A percentile compares a stretch with the other conserved stretches of the same genome.
These are phyloP conservation scores for Hylia prasina DNA, from an alignment of 2,113 vertebrate species.

Conservation along the genomic window DNA sequence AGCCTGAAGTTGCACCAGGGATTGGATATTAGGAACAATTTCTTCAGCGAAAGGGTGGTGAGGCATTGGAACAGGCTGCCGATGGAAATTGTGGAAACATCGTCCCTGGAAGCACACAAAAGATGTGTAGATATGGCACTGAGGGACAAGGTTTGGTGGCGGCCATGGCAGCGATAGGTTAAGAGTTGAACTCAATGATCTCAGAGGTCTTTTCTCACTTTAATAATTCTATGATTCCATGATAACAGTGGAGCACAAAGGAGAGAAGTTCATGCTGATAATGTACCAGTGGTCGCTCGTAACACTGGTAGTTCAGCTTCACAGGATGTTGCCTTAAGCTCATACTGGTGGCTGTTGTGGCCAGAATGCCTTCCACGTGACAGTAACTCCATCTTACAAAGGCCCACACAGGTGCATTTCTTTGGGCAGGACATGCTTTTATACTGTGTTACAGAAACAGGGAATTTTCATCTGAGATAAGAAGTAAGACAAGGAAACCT, in stretches of 20 bases:
- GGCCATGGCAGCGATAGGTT: not conserved
- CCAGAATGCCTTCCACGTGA: not conserved
- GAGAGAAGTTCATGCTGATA: not conserved
- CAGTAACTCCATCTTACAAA: not conserved
- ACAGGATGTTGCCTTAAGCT: not conserved
- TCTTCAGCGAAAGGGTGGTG: not conserved
- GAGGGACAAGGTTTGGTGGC: not conserved
- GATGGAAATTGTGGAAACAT: not conserved
- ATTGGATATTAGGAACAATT: not conserved
- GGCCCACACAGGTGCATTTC: not conserved
- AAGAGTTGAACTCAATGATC: not conserved
- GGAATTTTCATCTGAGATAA: not conserved
- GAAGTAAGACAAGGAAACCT: not conserved
- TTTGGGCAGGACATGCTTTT: not conserved
- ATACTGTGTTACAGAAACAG: not conserved
- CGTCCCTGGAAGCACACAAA: not conserved
- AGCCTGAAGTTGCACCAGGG: not conserved
- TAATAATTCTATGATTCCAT: not conserved
- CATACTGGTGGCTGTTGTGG: not conserved
- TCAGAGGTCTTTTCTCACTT: not conserved
- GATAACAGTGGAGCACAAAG: not conserved
- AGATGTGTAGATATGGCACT: too few species aligned
- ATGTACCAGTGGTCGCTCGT: not conserved
- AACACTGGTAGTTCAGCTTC: not conserved
- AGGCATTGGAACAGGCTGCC: not conserved